phyloP scores from a whole-genome alignment of 2,888 invertebrate genomes.

The Plebejus melissa region DNA sequence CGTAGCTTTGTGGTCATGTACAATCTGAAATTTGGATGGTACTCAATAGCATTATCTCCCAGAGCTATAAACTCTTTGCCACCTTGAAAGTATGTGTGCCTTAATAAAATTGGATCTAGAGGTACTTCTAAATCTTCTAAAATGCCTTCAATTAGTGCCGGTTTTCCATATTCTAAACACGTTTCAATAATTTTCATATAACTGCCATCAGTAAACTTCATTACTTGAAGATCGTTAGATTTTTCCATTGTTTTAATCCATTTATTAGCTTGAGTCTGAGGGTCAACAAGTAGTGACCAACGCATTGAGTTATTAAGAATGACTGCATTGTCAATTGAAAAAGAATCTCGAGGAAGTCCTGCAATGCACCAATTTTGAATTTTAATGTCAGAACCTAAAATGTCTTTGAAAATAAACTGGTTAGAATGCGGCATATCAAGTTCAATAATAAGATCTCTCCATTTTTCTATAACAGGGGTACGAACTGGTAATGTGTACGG shows the following conservation, averaged over 20 bases:
- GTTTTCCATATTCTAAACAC: constrained; percentile 87
- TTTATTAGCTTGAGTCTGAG: constrained; percentile 90
- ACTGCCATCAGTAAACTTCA: constrained; percentile 86
- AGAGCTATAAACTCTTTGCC: constrained; percentile 86
- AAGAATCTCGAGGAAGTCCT: constrained; percentile 88
- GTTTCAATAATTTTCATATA: constrained; percentile 87
- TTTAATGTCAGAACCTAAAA: constrained; percentile 91
- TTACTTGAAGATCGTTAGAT: constrained; percentile 82
- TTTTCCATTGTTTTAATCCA: constrained; percentile 93
- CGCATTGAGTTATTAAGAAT: constrained; percentile 88
- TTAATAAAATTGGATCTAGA: constrained; percentile 86
- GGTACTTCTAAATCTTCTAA: constrained; percentile 88
- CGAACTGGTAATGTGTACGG: constrained; percentile 88
- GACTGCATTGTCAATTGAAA: constrained; percentile 91
- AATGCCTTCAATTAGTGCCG: constrained; percentile 87
- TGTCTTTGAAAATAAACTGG: constrained; percentile 84
- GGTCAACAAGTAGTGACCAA: constrained; percentile 90
- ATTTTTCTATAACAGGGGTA: constrained; percentile 80
- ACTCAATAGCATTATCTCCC: constrained; percentile 88
- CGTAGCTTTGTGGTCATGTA: constrained; percentile 90
- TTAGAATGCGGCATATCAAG: constrained; percentile 88
- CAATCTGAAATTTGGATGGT: constrained; percentile 85
- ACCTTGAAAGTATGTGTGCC: constrained; percentile 86
- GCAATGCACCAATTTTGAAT: constrained; percentile 92
- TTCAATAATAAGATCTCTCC: constrained; percentile 84